Conservation (phyloP, 1,140 invertebrate genomes). For the Drosophila pachea region DNA sequence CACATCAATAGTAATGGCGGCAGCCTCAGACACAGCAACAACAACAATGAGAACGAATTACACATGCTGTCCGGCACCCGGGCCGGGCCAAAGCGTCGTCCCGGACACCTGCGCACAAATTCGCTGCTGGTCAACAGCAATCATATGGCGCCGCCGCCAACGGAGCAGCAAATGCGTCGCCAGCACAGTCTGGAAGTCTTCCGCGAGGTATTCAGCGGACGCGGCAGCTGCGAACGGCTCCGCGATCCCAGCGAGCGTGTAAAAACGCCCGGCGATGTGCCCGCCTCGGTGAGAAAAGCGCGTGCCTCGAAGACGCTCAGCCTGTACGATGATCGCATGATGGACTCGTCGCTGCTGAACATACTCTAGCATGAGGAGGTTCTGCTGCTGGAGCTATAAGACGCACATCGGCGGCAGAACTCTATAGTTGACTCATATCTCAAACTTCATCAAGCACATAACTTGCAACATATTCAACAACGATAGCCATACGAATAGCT, state of each 20-base stretch:
- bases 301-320: slow-evolving; percentile 85
- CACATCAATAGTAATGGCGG: slow-evolving; percentile 56
- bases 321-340: slow-evolving; percentile 92
- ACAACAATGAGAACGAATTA: slow-evolving; percentile 58
- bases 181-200: slow-evolving; percentile 85
- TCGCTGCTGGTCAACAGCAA: slow-evolving; percentile 55
- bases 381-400: slow-evolving; percentile 77
- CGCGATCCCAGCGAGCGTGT: slow-evolving; percentile 87
- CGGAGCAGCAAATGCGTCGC: slow-evolving; percentile 73
- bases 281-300: slow-evolving; percentile 85
- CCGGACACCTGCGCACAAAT: slow-evolving; percentile 67
- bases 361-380: slow-evolving; percentile 79
- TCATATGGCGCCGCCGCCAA: slow-evolving; percentile 15
- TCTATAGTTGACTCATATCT: slow-evolving; percentile 51
- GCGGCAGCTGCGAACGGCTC: slow-evolving; percentile 82
- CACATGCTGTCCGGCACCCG: slow-evolving; percentile 41
- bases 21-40: slow-evolving; percentile 43
- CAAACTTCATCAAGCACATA: slow-evolving; percentile 43
- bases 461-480: slow-evolving; percentile 64
- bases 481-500: slow-evolving; percentile 61
- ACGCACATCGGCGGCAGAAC: slow-evolving; percentile 51
- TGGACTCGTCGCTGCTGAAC: slow-evolving; percentile 82
- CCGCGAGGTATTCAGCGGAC: slow-evolving; percentile 83
- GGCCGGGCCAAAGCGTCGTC: slow-evolving; percentile 50
- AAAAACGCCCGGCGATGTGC: slow-evolving; percentile 90